Evolutionary conservation across 2,888 invertebrate genomes (phyloP), one percentile per base, ranked within the genome.

Genomic region (Phanerotoma sp.): DNA sequence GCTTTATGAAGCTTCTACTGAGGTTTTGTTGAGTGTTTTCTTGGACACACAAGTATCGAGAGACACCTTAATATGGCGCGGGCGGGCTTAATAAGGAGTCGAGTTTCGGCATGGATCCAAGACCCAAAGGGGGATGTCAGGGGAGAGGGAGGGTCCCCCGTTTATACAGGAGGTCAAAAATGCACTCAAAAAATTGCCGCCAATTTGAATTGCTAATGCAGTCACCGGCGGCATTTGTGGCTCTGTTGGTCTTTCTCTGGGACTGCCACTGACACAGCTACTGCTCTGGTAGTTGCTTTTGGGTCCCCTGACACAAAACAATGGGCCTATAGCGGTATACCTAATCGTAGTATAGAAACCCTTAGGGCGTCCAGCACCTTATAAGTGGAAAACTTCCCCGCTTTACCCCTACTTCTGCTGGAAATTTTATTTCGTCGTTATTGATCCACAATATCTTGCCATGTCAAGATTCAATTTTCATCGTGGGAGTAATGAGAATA

Each of bases 101-200:
- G 57, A 74, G 70, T 74, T 75, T 77, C 72, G 76, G 75, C 70
- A 55, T 61, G 54, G 54, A 60, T 46, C 25, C 59, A 51, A 49
- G 49, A 38, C 20, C 40, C 13, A 38, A 15, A 18, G 46, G 49
- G 37, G 45, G 22, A 22, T 44, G 32, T 7, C 15, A 25, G 40
- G 22, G 33, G 35, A 48, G 28, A 54, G 42, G 51, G 51, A 56
- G 47, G 46, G 48, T 47, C n/a, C n/a, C n/a, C n/a, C 50, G 56
- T 51, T 75, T 75, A 77, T 76, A 74, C 72, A 77, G 77, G 77
- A 77, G 77, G 77, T 77, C 77, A 77, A 76, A 77, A 77, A 76
- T 76, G 77, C 74, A 73, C 73, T 77, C 71, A 77, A 77, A 77
- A 77, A 77, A 77, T 76, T 77, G 75, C 77, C 77, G 75, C 74